Evolutionary conservation across 2,113 vertebrate species (phyloP).

Genomic region (Meriones unguiculatus): DNA sequence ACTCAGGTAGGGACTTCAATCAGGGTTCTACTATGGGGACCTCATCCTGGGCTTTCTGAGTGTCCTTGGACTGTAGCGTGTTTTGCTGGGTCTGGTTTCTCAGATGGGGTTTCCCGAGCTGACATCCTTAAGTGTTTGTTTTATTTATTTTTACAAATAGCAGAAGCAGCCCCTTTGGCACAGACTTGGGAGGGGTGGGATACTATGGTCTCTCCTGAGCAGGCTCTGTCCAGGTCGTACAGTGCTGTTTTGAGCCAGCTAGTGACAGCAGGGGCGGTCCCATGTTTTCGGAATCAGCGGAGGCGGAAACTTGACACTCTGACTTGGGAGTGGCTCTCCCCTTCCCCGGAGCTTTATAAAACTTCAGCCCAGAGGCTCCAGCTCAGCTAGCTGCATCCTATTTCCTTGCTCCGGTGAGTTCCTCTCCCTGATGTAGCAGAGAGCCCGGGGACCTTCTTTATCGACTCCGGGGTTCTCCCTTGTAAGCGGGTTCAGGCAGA

Average conservation of each 20-base stretch:
- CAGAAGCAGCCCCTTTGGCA: not conserved
- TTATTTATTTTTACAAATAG: not conserved
- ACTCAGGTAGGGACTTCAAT: not conserved
- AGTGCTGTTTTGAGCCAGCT: not conserved
- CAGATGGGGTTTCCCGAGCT: too few relatives aligned
- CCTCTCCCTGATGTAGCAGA: not conserved
- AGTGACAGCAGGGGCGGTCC: not conserved
- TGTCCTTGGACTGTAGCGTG: not conserved
- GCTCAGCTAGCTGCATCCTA: not conserved
- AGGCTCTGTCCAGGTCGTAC: not conserved
- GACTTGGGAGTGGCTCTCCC: not conserved
- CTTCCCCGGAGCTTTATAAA: slow-evolving; percentile 31
- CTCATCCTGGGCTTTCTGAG: not conserved
- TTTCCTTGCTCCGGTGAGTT: slow-evolving; percentile 56
- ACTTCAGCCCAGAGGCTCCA: slow-evolving; percentile 4
- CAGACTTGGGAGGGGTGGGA: not conserved
- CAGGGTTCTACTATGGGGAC: not conserved
- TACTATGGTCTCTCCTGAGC: not conserved
- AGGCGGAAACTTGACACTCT: slow-evolving; percentile 67
- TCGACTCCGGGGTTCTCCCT: not conserved
- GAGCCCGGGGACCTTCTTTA: not conserved
- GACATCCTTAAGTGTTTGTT: not conserved
- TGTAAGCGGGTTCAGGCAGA: not conserved
- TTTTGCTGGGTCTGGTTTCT: not conserved
- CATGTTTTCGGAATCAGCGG: not conserved